These are phyloP conservation scores for Lepus europaeus DNA, from an alignment of 2,113 vertebrate species.

Conservation along the genomic window DNA sequence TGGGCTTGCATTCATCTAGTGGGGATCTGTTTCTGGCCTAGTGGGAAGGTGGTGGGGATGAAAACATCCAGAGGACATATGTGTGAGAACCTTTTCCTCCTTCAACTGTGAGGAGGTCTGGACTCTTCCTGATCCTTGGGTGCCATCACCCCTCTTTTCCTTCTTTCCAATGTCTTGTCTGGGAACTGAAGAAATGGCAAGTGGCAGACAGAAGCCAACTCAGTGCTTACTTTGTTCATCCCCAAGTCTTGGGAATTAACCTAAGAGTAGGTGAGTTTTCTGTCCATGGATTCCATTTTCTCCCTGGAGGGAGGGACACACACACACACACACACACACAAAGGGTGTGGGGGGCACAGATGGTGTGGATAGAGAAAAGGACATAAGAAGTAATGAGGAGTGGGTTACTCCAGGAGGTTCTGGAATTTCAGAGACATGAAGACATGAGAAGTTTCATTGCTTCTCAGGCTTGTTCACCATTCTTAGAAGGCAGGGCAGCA, in stretches of 20 bases:
- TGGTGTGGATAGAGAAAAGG: rapidly evolving
- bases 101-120: neutral
- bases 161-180: neutral
- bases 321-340: neutral
- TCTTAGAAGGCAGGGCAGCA: neutral
- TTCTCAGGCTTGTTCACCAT: rapidly evolving
- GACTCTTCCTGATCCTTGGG: neutral
- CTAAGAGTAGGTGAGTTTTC: neutral
- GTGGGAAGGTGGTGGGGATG: neutral
- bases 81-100: neutral
- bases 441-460: neutral
- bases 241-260: neutral
- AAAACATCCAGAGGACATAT: neutral
- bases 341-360: no score
- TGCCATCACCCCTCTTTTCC: neutral
- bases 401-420: rapidly evolving
- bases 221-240: neutral
- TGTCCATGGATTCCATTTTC: neutral
- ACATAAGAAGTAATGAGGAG: neutral
- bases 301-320: neutral
- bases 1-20: neutral
- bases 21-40: neutral
- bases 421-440: neutral
- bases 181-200: neutral
- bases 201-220: neutral